These are phyloP conservation scores for Tachycineta bicolor DNA, from an alignment of 2,113 vertebrate species.

Conservation along the genomic window DNA sequence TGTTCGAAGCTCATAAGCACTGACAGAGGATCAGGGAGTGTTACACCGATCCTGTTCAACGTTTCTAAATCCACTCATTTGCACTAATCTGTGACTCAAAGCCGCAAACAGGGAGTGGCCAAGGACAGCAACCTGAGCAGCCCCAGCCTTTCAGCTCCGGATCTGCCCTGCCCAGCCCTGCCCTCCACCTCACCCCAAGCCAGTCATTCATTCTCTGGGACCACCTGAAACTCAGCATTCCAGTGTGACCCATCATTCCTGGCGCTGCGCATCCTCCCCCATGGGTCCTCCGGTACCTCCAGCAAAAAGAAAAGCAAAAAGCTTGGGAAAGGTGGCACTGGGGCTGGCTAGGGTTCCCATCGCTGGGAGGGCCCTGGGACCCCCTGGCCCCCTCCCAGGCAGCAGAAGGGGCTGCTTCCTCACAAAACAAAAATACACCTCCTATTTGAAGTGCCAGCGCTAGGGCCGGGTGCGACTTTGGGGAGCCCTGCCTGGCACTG, in stretches of 20 bases:
- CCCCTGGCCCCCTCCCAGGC: accelerated
- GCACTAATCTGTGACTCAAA: neutral
- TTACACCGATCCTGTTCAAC: neutral
- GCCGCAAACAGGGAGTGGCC: neutral
- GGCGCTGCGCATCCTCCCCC: neutral
- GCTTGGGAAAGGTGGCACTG: neutral
- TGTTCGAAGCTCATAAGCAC: accelerated
- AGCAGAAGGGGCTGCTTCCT: neutral
- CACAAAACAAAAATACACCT: neutral
- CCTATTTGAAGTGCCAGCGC: no score
- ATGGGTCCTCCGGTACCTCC: neutral
- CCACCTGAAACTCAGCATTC: neutral
- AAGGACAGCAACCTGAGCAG: accelerated
- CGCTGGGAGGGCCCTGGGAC: neutral
- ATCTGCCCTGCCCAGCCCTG: neutral
- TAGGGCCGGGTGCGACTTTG: accelerated
- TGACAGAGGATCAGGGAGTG: neutral
- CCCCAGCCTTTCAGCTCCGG: neutral
- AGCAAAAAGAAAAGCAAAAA: no score
- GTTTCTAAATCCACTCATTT: neutral
- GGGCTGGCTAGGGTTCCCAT: neutral
- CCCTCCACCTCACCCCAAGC: neutral
- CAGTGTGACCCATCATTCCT: neutral
- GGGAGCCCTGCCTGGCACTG: neutral
- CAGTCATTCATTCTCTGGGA: neutral